Base-by-base conservation (phyloP, 2,888 invertebrate genomes). In the Strigamia transsilvanica region DNA sequence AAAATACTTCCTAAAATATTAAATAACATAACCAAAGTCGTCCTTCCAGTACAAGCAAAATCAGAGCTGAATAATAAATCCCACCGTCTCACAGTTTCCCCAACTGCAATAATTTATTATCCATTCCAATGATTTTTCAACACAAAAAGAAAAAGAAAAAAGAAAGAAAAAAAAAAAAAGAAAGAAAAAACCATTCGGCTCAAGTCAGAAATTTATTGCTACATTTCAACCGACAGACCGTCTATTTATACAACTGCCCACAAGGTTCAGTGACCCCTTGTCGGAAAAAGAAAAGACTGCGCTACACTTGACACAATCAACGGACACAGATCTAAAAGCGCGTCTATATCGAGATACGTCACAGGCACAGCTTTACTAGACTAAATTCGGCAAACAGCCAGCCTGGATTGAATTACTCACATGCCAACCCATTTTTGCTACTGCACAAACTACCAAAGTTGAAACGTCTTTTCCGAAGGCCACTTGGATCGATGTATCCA, bases 381-480 rank as follows among this genome's bases (percentile, higher is more conserved):
- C 73, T 6, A 73, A 73, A 73, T 73, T 73, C 73, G 73, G 73
- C 73, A 73, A 32, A 73, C 73, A 73, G 73, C 73, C 73, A 73
- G 73, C 27, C 73, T 73, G 73, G 73, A 73, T 73, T 73, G 73
- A 73, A 73, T 73, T 73, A 73, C 73, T 73, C 73, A 73, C 27
- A 73, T 73, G 73, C 73, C 56, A 56, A 56, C 15, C 56, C 73
- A 73, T 73, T 73, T 27, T 73, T 73, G 73, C n/a, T 73, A 73
- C 73, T 32, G 73, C 73, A 73, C 73, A 73, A 73, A 32, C 73
- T 32, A 12, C 27, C 73, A 73, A 73, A 73, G 73, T 73, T 73
- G 73, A 73, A 73, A 73, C 73, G 73, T 73, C 73, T 73, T 73
- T 73, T 73, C 73, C 73, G 73, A 73, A 73, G 73, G 73, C 73